Conservation (phyloP, 2,797 vertebrate species). For the Nannoperca australis region DNA sequence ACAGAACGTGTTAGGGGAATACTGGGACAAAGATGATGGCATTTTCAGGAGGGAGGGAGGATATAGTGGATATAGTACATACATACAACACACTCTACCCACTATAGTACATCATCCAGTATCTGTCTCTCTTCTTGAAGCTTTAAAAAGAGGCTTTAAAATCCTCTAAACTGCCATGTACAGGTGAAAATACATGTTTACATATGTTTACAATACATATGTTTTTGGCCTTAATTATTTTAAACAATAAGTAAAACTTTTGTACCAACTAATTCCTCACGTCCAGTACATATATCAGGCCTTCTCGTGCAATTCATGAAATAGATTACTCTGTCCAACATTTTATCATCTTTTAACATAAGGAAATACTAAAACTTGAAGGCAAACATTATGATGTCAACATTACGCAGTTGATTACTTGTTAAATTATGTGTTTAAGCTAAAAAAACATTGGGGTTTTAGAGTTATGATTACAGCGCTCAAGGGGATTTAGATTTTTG, state of each 20-base stretch:
- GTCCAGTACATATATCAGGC: neutral
- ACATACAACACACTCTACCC: neutral
- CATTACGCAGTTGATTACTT: conserved; percentile 7
- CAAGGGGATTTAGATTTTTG: conserved; percentile 23
- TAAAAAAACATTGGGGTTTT: conserved; percentile 14
- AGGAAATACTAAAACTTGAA: neutral
- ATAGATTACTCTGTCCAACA: neutral
- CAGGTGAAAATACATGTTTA: neutral
- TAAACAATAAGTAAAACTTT: neutral
- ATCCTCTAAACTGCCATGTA: neutral
- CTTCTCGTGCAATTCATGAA: neutral
- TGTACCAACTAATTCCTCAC: neutral
- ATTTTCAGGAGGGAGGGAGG: neutral
- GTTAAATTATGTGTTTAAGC: neutral
- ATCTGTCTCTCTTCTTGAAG: neutral
- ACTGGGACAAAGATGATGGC: conserved; percentile 32
- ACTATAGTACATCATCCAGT: neutral
- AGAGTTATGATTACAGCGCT: conserved; percentile 7
- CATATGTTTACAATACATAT: too few relatives aligned
- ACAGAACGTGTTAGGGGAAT: conserved; percentile 3
- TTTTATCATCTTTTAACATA: neutral
- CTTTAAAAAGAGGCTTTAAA: conserved; percentile 12
- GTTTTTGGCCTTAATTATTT: too few relatives aligned
- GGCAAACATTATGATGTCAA: neutral
- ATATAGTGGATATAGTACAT: neutral